These are phyloP conservation scores for Planiliza haematocheilus DNA, from an alignment of 2,113 vertebrate species.

Conservation along the genomic window DNA sequence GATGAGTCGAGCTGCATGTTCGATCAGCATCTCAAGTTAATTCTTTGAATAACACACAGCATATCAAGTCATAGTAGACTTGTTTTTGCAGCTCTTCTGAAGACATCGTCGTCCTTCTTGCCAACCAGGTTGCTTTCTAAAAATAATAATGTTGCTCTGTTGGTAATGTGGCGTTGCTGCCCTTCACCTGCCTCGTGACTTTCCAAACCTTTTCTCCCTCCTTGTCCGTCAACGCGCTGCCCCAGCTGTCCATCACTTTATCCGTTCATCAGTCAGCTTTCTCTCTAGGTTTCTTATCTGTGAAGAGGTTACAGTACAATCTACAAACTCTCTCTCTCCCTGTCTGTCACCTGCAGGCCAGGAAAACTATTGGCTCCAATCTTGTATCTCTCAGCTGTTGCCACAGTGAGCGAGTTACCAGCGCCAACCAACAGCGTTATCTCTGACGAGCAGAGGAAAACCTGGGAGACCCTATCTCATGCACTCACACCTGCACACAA, in stretches of 20 bases:
- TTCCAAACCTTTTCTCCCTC: constrained; percentile 1
- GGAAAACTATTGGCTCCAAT: constrained; percentile 69
- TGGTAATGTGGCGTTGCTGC: background rate
- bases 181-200: constrained; percentile 19
- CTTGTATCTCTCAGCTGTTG: constrained; percentile 76
- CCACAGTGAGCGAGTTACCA: constrained; percentile 63
- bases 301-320: constrained; percentile 38
- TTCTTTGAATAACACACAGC: constrained; percentile 6
- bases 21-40: constrained; percentile 26
- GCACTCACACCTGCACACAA: constrained; percentile 37
- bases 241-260: constrained; percentile 26
- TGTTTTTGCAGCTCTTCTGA: constrained; percentile 3
- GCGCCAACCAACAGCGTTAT: constrained; percentile 72
- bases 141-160: background rate
- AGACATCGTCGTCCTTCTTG: constrained; percentile 1
- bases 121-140: background rate
- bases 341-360: constrained; percentile 63
- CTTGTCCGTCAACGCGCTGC: constrained; percentile 4
- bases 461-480: constrained; percentile 58
- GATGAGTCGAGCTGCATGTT: constrained; percentile 10
- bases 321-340: constrained; percentile 24
- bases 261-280: constrained; percentile 32
- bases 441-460: constrained; percentile 70
- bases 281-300: constrained; percentile 55
- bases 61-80: constrained; percentile 1